A percentile compares a stretch with the other conserved stretches of the same genome.
Conservation (phyloP, 2,888 invertebrate species). For the Dicroscelio sp. region DNA sequence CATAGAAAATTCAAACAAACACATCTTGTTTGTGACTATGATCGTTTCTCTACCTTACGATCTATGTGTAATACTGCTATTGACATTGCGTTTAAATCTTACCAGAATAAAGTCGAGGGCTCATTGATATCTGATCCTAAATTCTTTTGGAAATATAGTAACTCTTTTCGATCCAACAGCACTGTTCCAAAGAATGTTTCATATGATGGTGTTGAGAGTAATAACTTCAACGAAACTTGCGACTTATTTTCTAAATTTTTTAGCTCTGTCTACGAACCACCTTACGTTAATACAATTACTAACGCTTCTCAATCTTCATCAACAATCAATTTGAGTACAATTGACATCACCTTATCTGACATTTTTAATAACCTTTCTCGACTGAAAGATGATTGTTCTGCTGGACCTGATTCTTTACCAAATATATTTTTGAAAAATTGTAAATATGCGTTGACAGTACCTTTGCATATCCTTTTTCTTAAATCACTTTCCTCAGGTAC, state of each 20-base stretch:
- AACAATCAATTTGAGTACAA: not conserved
- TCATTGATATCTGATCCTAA: not conserved
- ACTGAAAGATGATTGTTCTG: not conserved
- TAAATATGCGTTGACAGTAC: not conserved
- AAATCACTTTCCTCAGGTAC: not conserved
- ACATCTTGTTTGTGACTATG: not conserved
- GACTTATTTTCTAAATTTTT: not conserved
- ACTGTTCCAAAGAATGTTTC: not conserved
- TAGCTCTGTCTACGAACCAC: not conserved
- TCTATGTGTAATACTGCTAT: not conserved
- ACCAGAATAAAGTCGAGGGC: not conserved
- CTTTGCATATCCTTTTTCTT: not conserved
- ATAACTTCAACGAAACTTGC: not conserved
- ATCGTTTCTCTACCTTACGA: not conserved
- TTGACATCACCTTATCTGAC: not conserved
- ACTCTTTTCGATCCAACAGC: not conserved
- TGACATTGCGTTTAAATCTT: not conserved
- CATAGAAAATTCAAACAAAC: not conserved
- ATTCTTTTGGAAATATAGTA: not conserved
- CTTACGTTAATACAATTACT: not conserved
- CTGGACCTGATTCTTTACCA: not conserved
- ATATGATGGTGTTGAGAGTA: not conserved
- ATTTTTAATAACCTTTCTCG: not conserved
- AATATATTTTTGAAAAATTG: not conserved
- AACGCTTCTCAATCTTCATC: not conserved